Percentiles rank a stretch among this genome's conserved stretches.
phyloP scores from a whole-genome alignment of 1,140 invertebrate genomes.

The Riptortus pedestris region DNA sequence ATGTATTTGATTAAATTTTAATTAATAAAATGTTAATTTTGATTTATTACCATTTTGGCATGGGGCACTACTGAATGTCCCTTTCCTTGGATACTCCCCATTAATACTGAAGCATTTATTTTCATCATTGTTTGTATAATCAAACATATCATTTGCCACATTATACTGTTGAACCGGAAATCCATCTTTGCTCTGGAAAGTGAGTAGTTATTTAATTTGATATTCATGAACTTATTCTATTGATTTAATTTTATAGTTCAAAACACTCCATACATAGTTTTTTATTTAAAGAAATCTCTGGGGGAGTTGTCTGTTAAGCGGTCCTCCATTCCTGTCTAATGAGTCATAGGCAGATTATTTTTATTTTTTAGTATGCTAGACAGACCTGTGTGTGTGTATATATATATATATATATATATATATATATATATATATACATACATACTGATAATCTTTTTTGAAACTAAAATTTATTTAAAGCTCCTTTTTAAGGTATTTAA shows the following conservation, averaged over 20 bases:
- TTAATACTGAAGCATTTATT: slow-evolving; percentile 18
- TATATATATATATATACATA: too few species aligned
- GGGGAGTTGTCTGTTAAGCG: too few species aligned
- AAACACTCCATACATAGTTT: not conserved
- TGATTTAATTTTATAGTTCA: not conserved
- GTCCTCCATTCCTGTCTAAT: too few species aligned
- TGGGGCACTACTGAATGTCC: slow-evolving; percentile 14
- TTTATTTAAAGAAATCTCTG: not conserved
- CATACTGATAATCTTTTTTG: too few species aligned
- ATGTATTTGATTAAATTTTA: too few species aligned
- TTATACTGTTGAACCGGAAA: slow-evolving; percentile 23
- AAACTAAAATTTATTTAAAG: too few species aligned
- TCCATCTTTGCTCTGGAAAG: slow-evolving; percentile 24
- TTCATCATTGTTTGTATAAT: slow-evolving; percentile 7
- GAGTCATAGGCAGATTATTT: too few species aligned
- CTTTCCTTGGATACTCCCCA: slow-evolving; percentile 15
- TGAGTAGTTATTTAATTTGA: not conserved
- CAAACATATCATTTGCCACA: slow-evolving; percentile 16
- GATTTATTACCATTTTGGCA: slow-evolving; percentile 21
- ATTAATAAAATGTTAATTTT: not conserved
- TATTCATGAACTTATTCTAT: not conserved
- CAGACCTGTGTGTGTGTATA: too few species aligned
- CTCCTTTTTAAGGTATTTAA: too few species aligned
- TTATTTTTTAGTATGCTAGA: too few species aligned
- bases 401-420: too few species aligned